Conservation (phyloP, 2,797 vertebrate genomes). For the Pelochelys cantorii region DNA sequence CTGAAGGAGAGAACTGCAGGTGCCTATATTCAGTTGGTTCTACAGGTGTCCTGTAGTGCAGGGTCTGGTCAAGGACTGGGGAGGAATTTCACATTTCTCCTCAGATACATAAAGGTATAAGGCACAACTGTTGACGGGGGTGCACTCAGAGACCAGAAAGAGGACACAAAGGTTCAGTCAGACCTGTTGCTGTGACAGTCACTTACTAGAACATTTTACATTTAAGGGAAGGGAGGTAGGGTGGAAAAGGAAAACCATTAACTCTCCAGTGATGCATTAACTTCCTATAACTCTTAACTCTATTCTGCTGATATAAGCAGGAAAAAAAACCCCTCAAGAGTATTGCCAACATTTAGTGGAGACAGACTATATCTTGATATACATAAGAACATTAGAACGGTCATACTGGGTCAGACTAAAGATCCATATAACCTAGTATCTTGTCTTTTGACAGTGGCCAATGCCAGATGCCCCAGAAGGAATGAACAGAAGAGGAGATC, state of each 20-base stretch:
- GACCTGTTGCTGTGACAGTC: not conserved
- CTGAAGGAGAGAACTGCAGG: not conserved
- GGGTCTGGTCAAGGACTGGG: not conserved
- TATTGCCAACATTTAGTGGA: constrained; percentile 30
- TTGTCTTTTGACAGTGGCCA: too few relatives aligned
- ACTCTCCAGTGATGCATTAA: not conserved
- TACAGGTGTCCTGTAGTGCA: not conserved
- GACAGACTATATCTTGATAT: not conserved
- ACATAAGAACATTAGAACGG: not conserved
- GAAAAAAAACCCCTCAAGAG: not conserved
- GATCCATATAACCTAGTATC: too few relatives aligned
- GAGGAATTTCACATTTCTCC: not conserved
- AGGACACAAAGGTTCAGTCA: not conserved
- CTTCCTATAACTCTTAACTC: constrained; percentile 3
- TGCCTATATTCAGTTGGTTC: not conserved
- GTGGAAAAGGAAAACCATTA: not conserved
- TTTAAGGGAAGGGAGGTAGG: accelerated
- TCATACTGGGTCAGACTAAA: too few relatives aligned
- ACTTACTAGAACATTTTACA: not conserved
- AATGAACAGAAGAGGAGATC: too few relatives aligned
- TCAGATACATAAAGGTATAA: not conserved
- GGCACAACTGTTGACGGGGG: not conserved
- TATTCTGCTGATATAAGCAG: constrained; percentile 10
- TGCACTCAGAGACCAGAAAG: not conserved
- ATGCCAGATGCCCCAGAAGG: too few relatives aligned